Percentiles rank a stretch among this genome's conserved stretches.
These are phyloP conservation scores for Sarcoramphus papa DNA, from an alignment of 2,797 vertebrate genomes.

Conservation along the genomic window DNA sequence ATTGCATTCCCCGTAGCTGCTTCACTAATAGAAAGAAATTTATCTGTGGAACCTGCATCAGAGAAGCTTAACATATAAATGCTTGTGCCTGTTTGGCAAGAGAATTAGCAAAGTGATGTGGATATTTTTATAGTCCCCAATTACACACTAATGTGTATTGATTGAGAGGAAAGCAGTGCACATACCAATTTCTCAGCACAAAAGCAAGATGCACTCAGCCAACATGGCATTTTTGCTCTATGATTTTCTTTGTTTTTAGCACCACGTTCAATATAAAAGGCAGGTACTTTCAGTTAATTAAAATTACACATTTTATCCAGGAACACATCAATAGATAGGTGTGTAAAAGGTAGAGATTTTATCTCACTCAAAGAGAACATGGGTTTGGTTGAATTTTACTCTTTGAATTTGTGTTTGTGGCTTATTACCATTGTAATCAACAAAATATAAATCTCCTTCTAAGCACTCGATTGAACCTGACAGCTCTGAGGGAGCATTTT, in stretches of 20 bases:
- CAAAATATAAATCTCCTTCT: constrained; percentile 49
- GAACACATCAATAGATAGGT: constrained; percentile 55
- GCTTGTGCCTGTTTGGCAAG: not conserved
- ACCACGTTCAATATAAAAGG: constrained; percentile 15
- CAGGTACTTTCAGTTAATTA: constrained; percentile 50
- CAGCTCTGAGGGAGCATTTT: not conserved
- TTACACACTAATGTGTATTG: not conserved
- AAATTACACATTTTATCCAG: constrained; percentile 46
- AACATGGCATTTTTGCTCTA: not conserved
- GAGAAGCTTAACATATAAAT: not conserved
- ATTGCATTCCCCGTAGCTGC: not conserved
- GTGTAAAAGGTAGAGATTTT: constrained; percentile 44
- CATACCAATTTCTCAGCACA: not conserved
- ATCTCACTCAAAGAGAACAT: constrained; percentile 53
- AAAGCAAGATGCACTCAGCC: not conserved
- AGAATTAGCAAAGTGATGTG: not conserved
- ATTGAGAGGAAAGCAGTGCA: not conserved
- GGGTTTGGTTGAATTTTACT: constrained; percentile 48
- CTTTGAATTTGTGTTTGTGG: constrained; percentile 64
- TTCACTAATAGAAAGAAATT: not conserved
- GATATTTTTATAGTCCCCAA: constrained; percentile 13
- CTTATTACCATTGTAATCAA: constrained; percentile 53
- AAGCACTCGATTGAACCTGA: not conserved
- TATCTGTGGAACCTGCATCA: not conserved
- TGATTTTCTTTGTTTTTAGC: constrained; percentile 3